Conservation (phyloP, 2,888 invertebrate species). For the Cantharis lateralis region DNA sequence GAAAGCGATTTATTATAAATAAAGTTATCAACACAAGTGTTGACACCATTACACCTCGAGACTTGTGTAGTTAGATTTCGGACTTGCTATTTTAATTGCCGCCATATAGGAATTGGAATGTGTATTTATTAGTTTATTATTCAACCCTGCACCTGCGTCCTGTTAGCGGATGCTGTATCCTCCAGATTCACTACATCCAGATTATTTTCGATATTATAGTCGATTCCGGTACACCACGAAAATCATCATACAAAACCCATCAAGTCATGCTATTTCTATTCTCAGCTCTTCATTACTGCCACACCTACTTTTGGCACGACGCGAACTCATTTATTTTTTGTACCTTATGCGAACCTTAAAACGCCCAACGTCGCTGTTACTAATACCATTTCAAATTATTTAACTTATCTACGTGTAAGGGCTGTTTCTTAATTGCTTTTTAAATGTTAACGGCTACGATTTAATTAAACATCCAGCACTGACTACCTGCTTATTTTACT, state of each 20-base stretch:
- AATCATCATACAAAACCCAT: conserved; percentile 9
- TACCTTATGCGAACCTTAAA: conserved; percentile 30
- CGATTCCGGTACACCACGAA: conserved; percentile 1
- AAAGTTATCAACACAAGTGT: conserved; percentile 8
- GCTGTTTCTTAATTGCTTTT: conserved; percentile 40
- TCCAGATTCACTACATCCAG: neutral
- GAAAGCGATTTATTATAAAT: neutral
- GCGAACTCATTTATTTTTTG: conserved; percentile 46
- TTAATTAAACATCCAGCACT: conserved; percentile 30
- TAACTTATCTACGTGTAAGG: conserved; percentile 35
- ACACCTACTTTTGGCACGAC: conserved; percentile 47
- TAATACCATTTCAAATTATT: conserved; percentile 37
- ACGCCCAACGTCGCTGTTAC: conserved; percentile 29
- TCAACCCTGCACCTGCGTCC: conserved; percentile 24
- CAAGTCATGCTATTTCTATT: conserved; percentile 10
- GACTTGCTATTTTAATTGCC: conserved; percentile 28
- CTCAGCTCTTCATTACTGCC: conserved; percentile 36
- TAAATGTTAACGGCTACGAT: conserved; percentile 34
- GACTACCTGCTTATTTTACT: conserved; percentile 29
- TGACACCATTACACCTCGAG: conserved; percentile 13
- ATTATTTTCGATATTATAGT: neutral
- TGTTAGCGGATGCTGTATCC: conserved; percentile 5
- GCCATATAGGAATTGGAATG: conserved; percentile 25
- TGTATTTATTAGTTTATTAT: conserved; percentile 31
- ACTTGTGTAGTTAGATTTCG: conserved; percentile 19